Percentiles rank a stretch among this genome's conserved stretches.
phyloP scores from a whole-genome alignment of 1,140 invertebrate genomes.

The Aphidius gifuensis region DNA sequence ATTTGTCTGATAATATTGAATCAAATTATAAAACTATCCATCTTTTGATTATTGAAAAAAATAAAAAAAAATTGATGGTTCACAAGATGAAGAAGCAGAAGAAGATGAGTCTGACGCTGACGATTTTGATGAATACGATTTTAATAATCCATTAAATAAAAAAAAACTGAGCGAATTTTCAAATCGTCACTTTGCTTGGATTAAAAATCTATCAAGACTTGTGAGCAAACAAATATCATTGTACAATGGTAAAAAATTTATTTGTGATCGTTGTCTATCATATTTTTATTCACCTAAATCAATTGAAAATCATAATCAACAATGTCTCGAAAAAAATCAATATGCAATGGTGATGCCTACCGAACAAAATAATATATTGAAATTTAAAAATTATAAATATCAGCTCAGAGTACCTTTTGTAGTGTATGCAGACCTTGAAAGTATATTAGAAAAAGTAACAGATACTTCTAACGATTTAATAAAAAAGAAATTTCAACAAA shows the following conservation, averaged over 20 bases:
- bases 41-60: no score
- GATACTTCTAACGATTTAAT: no score
- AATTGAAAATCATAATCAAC: constrained; percentile 5
- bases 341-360: constrained; percentile 19
- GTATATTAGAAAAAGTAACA: no score
- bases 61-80: no score
- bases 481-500: background rate
- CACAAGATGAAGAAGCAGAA: no score
- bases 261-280: constrained; percentile 26
- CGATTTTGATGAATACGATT: no score
- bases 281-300: constrained; percentile 3
- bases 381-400: constrained; percentile 26
- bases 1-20: no score
- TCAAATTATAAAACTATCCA: no score
- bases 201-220: constrained; percentile 21
- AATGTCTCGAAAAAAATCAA: constrained; percentile 32
- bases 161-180: no score
- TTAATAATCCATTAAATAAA: no score
- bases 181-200: constrained; percentile 26
- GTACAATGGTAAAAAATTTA: background rate
- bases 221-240: constrained; percentile 20
- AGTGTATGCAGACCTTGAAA: constrained; percentile 11
- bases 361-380: background rate
- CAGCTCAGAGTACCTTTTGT: constrained; percentile 19
- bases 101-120: no score